Conservation (phyloP, 2,113 vertebrate species). For the Sphyrna mokarran region DNA sequence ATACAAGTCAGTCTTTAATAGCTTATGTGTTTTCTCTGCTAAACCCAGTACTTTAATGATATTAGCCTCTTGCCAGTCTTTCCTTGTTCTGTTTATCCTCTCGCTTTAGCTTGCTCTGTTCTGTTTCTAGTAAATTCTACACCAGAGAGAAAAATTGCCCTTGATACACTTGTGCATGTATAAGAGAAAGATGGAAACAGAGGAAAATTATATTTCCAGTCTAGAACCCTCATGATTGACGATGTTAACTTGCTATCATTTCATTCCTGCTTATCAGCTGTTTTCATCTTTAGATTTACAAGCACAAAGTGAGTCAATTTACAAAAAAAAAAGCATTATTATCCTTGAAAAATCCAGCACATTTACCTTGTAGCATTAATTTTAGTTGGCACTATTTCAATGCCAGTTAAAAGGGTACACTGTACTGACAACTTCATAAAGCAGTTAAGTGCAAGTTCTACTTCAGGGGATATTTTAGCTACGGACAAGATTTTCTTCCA, state of each 20-base stretch:
- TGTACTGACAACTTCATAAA: background rate
- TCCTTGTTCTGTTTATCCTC: background rate
- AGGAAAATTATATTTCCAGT: background rate
- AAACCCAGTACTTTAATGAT: background rate
- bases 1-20: too few species aligned
- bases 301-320: background rate
- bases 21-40: background rate
- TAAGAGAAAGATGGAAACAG: background rate
- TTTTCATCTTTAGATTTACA: background rate
- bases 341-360: background rate
- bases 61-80: background rate
- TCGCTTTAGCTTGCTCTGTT: background rate
- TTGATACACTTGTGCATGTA: background rate
- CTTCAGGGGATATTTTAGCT: background rate
- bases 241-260: background rate
- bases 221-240: background rate
- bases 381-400: conserved; percentile 15
- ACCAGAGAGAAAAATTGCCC: background rate
- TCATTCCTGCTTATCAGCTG: background rate
- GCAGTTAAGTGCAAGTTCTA: conserved; percentile 1
- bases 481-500: conserved; percentile 1
- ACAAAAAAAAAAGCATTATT: background rate
- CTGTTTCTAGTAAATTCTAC: background rate
- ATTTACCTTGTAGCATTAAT: conserved; percentile 4
- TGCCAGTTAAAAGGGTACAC: conserved; percentile 27